A percentile compares a stretch with the other conserved stretches of the same genome.
These are phyloP conservation scores for Helleia helle DNA, from an alignment of 2,888 invertebrate genomes.

Conservation along the genomic window DNA sequence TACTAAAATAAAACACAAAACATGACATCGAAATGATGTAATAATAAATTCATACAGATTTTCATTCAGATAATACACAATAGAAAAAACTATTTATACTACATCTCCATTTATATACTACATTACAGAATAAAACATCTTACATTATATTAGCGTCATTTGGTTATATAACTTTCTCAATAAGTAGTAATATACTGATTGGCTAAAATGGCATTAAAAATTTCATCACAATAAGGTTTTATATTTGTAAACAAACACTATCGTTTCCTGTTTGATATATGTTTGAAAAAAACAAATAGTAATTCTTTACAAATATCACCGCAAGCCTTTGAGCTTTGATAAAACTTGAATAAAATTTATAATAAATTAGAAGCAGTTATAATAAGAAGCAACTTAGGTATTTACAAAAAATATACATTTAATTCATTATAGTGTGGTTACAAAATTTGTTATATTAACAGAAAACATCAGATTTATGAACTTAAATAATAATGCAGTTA, in stretches of 20 bases:
- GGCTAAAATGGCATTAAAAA: slow-evolving; percentile 70
- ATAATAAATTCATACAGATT: slow-evolving; percentile 67
- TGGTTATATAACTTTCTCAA: slow-evolving; percentile 63
- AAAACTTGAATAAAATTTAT: neutral
- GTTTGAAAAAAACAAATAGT: neutral
- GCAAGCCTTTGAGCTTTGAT: slow-evolving; percentile 2
- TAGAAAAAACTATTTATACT: slow-evolving; percentile 61
- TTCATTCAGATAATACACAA: slow-evolving; percentile 60
- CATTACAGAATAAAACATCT: slow-evolving; percentile 60
- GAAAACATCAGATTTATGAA: slow-evolving; percentile 1
- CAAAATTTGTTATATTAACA: slow-evolving; percentile 17
- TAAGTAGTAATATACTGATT: slow-evolving; percentile 51
- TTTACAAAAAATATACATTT: slow-evolving; percentile 7
- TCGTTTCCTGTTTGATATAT: neutral
- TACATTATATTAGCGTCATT: slow-evolving; percentile 65
- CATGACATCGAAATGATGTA: slow-evolving; percentile 65
- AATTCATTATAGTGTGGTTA: slow-evolving; percentile 17
- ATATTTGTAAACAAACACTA: slow-evolving; percentile 30
- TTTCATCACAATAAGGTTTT: slow-evolving; percentile 54
- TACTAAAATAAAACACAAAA: slow-evolving; percentile 20
- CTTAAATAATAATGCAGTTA: slow-evolving; percentile 21
- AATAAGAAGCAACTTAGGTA: slow-evolving; percentile 2
- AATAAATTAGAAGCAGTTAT: slow-evolving; percentile 6
- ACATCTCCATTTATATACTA: slow-evolving; percentile 46
- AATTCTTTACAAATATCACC: neutral